Conservation (phyloP, 2,113 vertebrate species). For the Silurus meridionalis region DNA sequence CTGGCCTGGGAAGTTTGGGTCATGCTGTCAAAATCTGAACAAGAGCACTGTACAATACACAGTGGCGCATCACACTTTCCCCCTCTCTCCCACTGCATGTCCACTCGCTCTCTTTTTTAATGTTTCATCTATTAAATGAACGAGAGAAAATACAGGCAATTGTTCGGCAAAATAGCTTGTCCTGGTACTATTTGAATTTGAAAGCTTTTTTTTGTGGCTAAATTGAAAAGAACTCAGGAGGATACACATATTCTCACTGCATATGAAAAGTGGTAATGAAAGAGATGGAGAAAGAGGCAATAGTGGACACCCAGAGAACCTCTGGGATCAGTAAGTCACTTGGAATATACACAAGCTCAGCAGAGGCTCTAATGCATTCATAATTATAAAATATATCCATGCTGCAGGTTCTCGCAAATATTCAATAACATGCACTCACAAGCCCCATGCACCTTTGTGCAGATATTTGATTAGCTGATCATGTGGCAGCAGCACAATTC, state of each 20-base stretch:
- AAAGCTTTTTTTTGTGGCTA: conserved; percentile 54
- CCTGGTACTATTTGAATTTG: conserved; percentile 59
- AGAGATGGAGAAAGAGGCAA: not conserved
- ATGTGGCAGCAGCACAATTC: not conserved
- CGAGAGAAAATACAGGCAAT: conserved; percentile 33
- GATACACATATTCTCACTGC: conserved; percentile 51
- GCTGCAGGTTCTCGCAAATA: not conserved
- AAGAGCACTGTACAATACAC: conserved; percentile 39
- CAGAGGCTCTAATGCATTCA: not conserved
- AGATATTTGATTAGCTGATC: not conserved
- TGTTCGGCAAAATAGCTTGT: conserved; percentile 57
- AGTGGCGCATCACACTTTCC: conserved; percentile 8
- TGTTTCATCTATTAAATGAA: conserved; percentile 38
- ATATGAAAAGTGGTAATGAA: conserved; percentile 20
- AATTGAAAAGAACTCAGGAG: conserved; percentile 51
- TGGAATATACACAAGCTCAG: not conserved
- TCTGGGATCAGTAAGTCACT: not conserved
- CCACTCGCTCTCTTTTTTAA: conserved; percentile 16
- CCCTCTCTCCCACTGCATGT: not conserved
- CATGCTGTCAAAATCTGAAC: conserved; percentile 42
- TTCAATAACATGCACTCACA: not conserved
- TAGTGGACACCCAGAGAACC: conserved; percentile 21
- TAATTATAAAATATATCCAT: not conserved
- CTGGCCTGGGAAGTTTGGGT: conserved; percentile 35
- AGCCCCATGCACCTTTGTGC: not conserved